These are phyloP conservation scores for Leptinotarsa juncta DNA, from an alignment of 2,888 invertebrate species.

Conservation along the genomic window DNA sequence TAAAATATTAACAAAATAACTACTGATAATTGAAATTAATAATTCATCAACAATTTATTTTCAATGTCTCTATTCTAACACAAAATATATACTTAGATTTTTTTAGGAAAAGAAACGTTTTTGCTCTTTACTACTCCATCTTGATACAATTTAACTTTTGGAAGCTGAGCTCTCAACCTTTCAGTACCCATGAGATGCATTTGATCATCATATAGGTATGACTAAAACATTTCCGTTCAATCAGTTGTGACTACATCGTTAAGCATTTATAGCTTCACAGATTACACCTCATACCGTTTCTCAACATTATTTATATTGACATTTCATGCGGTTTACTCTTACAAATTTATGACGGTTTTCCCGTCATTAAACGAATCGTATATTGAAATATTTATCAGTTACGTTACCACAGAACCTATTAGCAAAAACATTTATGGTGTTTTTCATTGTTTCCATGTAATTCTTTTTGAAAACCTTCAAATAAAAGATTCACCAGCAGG, in stretches of 20 bases:
- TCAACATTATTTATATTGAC: conserved; percentile 19
- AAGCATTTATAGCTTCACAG: background rate
- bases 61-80: too few species aligned
- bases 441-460: background rate
- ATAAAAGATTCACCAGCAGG: too few species aligned
- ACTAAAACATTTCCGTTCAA: background rate
- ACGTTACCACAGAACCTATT: background rate
- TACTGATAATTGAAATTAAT: too few species aligned
- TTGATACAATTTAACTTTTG: too few species aligned
- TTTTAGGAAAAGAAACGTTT: too few species aligned
- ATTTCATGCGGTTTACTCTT: conserved; percentile 18
- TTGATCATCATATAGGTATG: background rate
- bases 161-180: too few species aligned
- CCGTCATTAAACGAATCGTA: conserved; percentile 18
- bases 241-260: background rate
- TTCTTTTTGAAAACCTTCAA: background rate
- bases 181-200: background rate
- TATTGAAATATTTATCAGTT: conserved; percentile 12
- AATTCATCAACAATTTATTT: too few species aligned
- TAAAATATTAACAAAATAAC: too few species aligned
- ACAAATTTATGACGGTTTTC: conserved; percentile 20
- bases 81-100: too few species aligned
- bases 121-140: too few species aligned
- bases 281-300: conserved; percentile 25
- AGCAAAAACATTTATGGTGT: conserved; percentile 3